Conservation (phyloP, 1,140 invertebrate genomes). For the Hyphantria cunea region DNA sequence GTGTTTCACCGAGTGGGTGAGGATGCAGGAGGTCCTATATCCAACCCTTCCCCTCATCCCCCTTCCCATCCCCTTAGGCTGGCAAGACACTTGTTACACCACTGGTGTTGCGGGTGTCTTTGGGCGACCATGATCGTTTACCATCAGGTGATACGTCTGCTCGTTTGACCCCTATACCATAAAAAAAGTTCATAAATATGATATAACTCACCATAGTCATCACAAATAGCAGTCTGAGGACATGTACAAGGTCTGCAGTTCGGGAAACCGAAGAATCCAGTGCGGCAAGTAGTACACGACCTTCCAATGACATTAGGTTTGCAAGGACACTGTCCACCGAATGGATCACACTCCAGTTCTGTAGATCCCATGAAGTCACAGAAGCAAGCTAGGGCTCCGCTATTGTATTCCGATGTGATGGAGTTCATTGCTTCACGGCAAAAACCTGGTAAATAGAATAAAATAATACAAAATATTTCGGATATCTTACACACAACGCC, state of each 20-base stretch:
- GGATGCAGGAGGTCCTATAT: too few relatives aligned
- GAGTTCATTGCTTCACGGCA: slow-evolving; percentile 96
- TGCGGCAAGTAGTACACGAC: slow-evolving; percentile 93
- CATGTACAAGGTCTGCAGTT: slow-evolving; percentile 95
- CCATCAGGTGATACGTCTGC: too few relatives aligned
- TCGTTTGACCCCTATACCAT: too few relatives aligned
- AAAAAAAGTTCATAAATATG: not conserved
- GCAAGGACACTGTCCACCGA: slow-evolving; percentile 98
- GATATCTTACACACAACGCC: too few relatives aligned
- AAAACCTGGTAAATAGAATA: too few relatives aligned
- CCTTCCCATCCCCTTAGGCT: too few relatives aligned
- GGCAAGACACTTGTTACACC: too few relatives aligned
- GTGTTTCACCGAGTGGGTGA: too few relatives aligned
- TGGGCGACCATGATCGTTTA: too few relatives aligned
- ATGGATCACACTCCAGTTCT: slow-evolving; percentile 93
- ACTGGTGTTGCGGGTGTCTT: too few relatives aligned
- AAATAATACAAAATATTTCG: too few relatives aligned
- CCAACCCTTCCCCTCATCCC: too few relatives aligned
- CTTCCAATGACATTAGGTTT: slow-evolving; percentile 95
- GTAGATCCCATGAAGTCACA: slow-evolving; percentile 95
- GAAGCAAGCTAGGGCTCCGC: slow-evolving; percentile 93
- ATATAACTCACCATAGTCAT: slow-evolving; percentile 81
- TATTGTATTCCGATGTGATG: slow-evolving; percentile 96
- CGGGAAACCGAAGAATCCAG: slow-evolving; percentile 97
- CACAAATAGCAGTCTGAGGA: slow-evolving; percentile 91